A percentile compares a stretch with the other conserved stretches of the same genome.
phyloP scores from a whole-genome alignment of 1,140 invertebrate genomes.

The Monochamus saltuarius region DNA sequence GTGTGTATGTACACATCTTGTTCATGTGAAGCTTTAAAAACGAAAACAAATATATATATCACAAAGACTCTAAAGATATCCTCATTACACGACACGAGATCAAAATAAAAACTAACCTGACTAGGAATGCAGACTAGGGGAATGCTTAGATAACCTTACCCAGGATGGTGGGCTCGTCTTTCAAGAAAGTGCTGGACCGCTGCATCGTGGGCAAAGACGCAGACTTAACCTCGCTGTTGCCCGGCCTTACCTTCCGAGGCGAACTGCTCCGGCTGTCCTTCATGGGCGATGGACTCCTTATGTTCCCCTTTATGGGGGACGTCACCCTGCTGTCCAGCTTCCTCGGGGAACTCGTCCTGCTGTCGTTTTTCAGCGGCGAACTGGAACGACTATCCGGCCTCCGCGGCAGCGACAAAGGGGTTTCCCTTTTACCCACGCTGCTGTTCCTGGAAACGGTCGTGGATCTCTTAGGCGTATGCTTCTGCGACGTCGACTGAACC shows the following conservation, averaged over 20 bases:
- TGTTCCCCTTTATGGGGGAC: conserved; percentile 37
- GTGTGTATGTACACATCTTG: no score
- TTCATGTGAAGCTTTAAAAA: no score
- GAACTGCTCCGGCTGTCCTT: conserved; percentile 26
- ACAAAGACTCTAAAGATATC: no score
- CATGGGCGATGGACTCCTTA: conserved; percentile 36
- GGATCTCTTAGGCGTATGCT: conserved; percentile 14
- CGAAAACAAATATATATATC: no score
- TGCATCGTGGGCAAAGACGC: conserved; percentile 49
- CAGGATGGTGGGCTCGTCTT: conserved; percentile 61
- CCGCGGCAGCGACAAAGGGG: conserved; percentile 16
- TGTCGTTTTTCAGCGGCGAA: conserved; percentile 40
- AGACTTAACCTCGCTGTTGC: neutral
- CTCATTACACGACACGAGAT: no score
- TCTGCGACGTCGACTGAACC: no score
- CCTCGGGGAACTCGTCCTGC: conserved; percentile 36
- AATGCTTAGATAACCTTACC: conserved; percentile 38
- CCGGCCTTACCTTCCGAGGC: conserved; percentile 21
- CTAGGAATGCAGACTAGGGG: conserved; percentile 8
- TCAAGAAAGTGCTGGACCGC: conserved; percentile 70
- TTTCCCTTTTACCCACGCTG: conserved; percentile 31
- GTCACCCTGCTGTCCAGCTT: conserved; percentile 41
- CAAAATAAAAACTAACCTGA: neutral
- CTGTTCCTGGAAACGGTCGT: conserved; percentile 29
- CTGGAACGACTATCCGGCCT: conserved; percentile 33